Evolutionary conservation across 2,888 invertebrate genomes (phyloP), one percentile per base, ranked within the genome.

Genomic region (Frankliniella intonsa): DNA sequence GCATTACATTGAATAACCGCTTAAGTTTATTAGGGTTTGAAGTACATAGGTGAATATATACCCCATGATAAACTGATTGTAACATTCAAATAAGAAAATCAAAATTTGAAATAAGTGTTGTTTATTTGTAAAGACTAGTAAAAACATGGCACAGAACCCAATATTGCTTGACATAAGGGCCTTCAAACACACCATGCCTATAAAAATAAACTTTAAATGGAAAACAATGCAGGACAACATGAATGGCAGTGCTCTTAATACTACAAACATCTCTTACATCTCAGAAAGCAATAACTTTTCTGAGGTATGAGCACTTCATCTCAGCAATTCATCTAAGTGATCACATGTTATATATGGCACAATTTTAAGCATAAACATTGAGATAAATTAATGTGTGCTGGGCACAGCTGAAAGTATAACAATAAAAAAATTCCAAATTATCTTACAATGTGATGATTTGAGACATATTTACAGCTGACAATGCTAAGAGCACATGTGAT

Each of bases 121-220:
- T 76, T 76, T 76, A 76, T 76, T 76, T 55, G 25, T 25, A 76
- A 76, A 76, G 69, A 76, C 69, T 76, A 76, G 69, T 76, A 25
- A 9, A 2, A 76, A 76, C 69, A 76, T 76, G 69, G 25, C 69
- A 22, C 19, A 69, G 7, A n/a, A 19, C 69, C 25, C 25, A 25
- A 55, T 55, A 76, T 25, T 76, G 69, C 22, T 76, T 1, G 69
- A 76, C 69, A 76, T 12, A 22, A 69, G 22, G 22, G 25, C 22
- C 8, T 12, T 55, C 55, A 55, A 19, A 55, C 38, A 38, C 17
- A 25, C 69, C 69, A 76, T 76, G 69, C 69, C 25, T 76, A 76
- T 76, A 76, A 76, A 76, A 76, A 76, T 76, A 76, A 76, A 76
- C 69, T 76, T 76, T 76, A 76, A 76, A 76, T 76, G 69, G 69